These are phyloP conservation scores for Neuroscelio doddi DNA, from an alignment of 2,888 invertebrate genomes.

Conservation along the genomic window DNA sequence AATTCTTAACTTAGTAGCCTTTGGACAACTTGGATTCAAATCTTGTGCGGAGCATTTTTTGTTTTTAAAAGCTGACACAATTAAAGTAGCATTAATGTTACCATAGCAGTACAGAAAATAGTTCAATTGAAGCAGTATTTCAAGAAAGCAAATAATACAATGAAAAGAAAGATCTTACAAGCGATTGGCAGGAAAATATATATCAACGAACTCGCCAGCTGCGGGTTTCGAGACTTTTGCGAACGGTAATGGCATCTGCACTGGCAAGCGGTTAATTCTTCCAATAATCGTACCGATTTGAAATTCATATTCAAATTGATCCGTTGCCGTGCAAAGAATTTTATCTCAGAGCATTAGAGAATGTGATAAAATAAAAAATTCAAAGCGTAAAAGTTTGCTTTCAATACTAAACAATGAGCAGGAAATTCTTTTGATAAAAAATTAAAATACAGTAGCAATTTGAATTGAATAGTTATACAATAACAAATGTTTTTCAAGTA, in stretches of 20 bases:
- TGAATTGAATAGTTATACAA: constrained; percentile 4
- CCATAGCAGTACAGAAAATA: too few relatives aligned
- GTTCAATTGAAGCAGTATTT: too few relatives aligned
- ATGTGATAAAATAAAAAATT: constrained; percentile 23
- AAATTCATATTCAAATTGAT: constrained; percentile 26
- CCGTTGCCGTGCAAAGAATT: neutral
- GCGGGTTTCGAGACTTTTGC: neutral
- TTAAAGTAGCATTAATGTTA: too few relatives aligned
- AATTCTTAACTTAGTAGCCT: too few relatives aligned
- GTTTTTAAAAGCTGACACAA: too few relatives aligned
- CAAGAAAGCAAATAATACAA: too few relatives aligned
- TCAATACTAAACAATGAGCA: constrained; percentile 1
- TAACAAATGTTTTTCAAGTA: too few relatives aligned
- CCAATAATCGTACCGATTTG: constrained; percentile 8
- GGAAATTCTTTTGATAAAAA: constrained; percentile 1
- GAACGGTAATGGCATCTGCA: constrained; percentile 5
- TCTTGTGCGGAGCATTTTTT: too few relatives aligned
- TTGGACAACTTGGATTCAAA: too few relatives aligned
- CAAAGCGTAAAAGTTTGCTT: neutral
- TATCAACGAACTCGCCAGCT: constrained; percentile 2
- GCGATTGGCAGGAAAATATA: constrained; percentile 6
- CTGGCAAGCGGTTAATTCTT: neutral
- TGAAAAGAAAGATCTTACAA: neutral
- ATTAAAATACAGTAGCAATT: neutral
- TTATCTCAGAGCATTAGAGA: constrained; percentile 4